These are phyloP conservation scores for Hemibagrus wyckioides DNA, from an alignment of 2,113 vertebrate genomes.

Conservation along the genomic window DNA sequence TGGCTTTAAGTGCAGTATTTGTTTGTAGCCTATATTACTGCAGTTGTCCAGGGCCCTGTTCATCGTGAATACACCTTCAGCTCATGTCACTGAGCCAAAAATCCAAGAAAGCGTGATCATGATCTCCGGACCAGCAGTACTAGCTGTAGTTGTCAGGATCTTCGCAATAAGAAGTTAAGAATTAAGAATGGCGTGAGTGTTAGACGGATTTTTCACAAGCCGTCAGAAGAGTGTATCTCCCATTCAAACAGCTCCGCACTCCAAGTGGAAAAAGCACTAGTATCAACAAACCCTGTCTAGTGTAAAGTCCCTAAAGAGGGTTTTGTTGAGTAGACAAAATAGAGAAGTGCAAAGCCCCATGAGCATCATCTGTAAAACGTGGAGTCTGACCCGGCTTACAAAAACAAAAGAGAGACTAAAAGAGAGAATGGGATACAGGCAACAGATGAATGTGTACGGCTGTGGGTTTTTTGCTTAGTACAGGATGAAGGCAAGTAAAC, in stretches of 20 bases:
- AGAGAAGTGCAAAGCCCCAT: not conserved
- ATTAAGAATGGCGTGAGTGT: constrained; percentile 8
- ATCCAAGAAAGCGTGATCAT: constrained; percentile 23
- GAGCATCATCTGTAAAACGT: not conserved
- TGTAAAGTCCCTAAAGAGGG: constrained; percentile 6
- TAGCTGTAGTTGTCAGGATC: not conserved
- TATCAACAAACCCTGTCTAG: not conserved
- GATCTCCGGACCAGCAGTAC: constrained; percentile 37
- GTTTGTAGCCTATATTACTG: not conserved
- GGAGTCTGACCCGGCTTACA: constrained; percentile 10
- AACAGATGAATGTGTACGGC: constrained; percentile 56
- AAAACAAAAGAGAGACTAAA: constrained; percentile 13
- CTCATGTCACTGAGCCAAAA: constrained; percentile 26
- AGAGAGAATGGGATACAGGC: constrained; percentile 28
- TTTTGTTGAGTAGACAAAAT: constrained; percentile 30
- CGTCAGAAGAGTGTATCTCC: not conserved
- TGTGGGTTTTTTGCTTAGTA: constrained; percentile 58
- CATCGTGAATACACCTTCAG: not conserved
- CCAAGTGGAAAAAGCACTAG: not conserved
- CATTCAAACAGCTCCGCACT: not conserved
- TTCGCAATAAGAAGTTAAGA: constrained; percentile 1
- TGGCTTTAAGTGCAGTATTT: not conserved
- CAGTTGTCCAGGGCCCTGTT: not conserved
- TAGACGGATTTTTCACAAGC: not conserved
- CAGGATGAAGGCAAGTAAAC: constrained; percentile 60